phyloP scores from a whole-genome alignment of 2,888 invertebrate species.

The Yponomeuta plumbellus region DNA sequence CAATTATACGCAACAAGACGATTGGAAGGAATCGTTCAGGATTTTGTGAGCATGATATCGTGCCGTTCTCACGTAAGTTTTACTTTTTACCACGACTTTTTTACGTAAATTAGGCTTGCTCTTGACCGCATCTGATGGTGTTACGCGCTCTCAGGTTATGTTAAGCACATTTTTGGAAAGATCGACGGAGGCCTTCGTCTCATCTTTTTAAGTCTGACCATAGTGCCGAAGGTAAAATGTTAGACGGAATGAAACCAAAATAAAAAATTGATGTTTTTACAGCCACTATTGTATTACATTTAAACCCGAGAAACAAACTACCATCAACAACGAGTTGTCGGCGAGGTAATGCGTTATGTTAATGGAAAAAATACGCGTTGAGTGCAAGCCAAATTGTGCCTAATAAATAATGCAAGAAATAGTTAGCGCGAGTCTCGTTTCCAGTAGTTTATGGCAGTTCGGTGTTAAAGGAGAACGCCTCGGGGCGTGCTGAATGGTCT shows the following conservation, averaged over 20 bases:
- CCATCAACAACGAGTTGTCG: constrained; percentile 16
- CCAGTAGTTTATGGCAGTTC: constrained; percentile 1
- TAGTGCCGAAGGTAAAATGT: too few relatives aligned
- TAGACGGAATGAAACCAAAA: background rate
- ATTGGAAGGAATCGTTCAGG: too few relatives aligned
- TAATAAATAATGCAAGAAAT: constrained; percentile 37
- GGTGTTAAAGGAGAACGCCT: constrained; percentile 7
- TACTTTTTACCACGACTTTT: too few relatives aligned
- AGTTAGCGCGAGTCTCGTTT: constrained; percentile 12
- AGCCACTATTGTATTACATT: background rate
- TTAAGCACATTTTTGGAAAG: too few relatives aligned
- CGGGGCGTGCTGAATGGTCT: background rate
- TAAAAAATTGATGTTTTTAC: background rate
- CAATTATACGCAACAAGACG: too few relatives aligned
- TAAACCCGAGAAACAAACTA: background rate
- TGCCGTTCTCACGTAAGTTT: too few relatives aligned
- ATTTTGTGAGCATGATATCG: too few relatives aligned
- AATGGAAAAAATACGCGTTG: constrained; percentile 49
- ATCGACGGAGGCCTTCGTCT: too few relatives aligned
- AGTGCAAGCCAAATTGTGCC: constrained; percentile 47
- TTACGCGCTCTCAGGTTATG: too few relatives aligned
- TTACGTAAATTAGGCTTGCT: too few relatives aligned
- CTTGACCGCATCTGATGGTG: too few relatives aligned
- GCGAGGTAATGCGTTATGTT: constrained; percentile 38
- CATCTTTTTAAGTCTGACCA: too few relatives aligned